A percentile compares a stretch with the other conserved stretches of the same genome.
phyloP scores from a whole-genome alignment of 2,888 invertebrate species.

The Pecten maximus region DNA sequence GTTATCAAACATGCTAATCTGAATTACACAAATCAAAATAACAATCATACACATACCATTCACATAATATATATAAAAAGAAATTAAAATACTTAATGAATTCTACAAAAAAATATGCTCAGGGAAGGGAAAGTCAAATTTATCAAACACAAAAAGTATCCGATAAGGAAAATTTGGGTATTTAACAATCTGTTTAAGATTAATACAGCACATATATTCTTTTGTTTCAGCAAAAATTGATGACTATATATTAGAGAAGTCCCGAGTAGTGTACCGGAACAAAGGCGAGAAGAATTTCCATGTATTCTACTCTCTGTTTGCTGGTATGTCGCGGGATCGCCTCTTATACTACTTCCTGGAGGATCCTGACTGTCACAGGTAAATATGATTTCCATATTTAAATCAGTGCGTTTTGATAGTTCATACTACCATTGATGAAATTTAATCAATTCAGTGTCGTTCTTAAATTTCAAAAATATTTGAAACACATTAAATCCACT shows the following conservation, averaged over 20 bases:
- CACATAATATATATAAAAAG: too few species aligned
- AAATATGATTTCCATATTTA: background rate
- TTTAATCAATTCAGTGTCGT: background rate
- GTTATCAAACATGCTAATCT: too few species aligned
- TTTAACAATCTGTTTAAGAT: too few species aligned
- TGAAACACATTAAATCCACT: background rate
- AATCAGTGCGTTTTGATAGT: background rate
- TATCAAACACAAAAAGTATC: too few species aligned
- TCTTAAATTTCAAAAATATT: too few species aligned
- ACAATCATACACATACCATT: too few species aligned
- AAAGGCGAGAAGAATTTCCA: conserved; percentile 78
- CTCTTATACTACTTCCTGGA: conserved; percentile 74
- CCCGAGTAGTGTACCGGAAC: conserved; percentile 75
- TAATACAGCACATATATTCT: too few species aligned
- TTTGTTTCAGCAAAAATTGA: conserved; percentile 73
- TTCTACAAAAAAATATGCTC: too few species aligned
- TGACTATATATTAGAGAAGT: conserved; percentile 79
- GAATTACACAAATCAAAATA: too few species aligned
- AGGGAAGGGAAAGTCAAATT: too few species aligned
- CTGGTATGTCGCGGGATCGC: conserved; percentile 75
- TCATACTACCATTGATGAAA: background rate
- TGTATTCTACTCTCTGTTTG: conserved; percentile 78
- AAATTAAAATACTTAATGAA: too few species aligned
- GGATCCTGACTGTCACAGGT: conserved; percentile 76
- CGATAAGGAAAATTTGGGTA: too few species aligned